phyloP scores from a whole-genome alignment of 2,888 invertebrate species.

The Melitaea athalia region DNA sequence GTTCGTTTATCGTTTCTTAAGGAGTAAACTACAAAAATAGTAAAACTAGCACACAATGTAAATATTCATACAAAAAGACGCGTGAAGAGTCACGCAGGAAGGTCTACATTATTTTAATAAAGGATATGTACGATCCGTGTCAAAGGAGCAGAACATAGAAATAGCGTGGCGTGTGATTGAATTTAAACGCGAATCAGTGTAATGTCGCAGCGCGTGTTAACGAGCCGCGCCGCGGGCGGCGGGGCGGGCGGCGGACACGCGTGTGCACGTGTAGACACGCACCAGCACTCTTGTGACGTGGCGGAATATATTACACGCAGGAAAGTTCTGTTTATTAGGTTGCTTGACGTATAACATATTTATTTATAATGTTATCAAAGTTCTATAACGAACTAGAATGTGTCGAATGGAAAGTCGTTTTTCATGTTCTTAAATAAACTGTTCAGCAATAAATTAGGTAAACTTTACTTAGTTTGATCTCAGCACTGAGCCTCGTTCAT shows the following conservation, averaged over 20 bases:
- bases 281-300: background rate
- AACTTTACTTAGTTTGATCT: too few relatives aligned
- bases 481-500: too few relatives aligned
- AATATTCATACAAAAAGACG: too few relatives aligned
- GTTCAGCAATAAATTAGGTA: too few relatives aligned
- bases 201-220: background rate
- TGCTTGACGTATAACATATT: background rate
- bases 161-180: background rate
- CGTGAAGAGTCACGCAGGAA: too few relatives aligned
- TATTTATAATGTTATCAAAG: background rate
- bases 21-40: too few relatives aligned
- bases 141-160: background rate
- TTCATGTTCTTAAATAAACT: too few relatives aligned
- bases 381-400: too few relatives aligned
- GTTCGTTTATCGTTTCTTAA: too few relatives aligned
- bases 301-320: background rate
- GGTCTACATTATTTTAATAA: background rate
- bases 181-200: conserved; percentile 10
- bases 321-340: background rate
- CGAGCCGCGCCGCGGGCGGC: conserved; percentile 8
- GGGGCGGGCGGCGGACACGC: background rate
- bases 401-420: too few relatives aligned
- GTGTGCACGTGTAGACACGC: too few relatives aligned
- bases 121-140: background rate
- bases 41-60: too few relatives aligned